Percentiles rank a stretch among this genome's conserved stretches.
These are phyloP conservation scores for Acropora yongei DNA, from an alignment of 64 coral and sea anemone species.

Conservation along the genomic window DNA sequence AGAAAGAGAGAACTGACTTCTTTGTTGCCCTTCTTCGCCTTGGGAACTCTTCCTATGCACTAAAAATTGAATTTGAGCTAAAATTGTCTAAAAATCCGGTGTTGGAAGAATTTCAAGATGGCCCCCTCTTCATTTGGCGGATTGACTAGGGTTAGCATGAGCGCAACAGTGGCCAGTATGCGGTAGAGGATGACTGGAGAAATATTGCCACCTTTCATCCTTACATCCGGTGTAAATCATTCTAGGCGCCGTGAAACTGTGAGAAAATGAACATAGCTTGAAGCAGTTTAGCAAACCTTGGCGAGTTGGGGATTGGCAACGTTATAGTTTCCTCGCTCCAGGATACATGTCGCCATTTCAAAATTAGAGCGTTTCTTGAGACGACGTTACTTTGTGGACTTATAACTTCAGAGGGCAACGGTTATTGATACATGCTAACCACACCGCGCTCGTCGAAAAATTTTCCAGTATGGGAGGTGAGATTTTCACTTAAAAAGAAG, in stretches of 20 bases:
- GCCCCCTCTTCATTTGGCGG: too few relatives aligned
- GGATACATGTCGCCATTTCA: too few relatives aligned
- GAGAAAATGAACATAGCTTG: background rate
- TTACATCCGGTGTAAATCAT: too few relatives aligned
- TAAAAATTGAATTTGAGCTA: background rate
- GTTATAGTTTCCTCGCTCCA: too few relatives aligned
- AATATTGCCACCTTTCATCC: too few relatives aligned
- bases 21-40: background rate
- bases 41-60: background rate
- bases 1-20: background rate
- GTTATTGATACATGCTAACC: background rate
- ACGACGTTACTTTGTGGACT: too few relatives aligned
- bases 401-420: too few relatives aligned
- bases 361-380: background rate
- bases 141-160: too few relatives aligned
- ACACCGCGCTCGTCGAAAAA: background rate
- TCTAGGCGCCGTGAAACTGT: background rate
- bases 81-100: background rate
- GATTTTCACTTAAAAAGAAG: background rate
- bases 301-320: background rate
- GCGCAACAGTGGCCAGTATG: too few relatives aligned
- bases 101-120: slow-evolving; percentile 4
- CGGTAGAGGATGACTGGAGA: too few relatives aligned
- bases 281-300: background rate
- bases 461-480: background rate